Evolutionary conservation across 1,140 invertebrate species (phyloP), one percentile per base, ranked within the genome.

Genomic region (Drosophila santomea): DNA sequence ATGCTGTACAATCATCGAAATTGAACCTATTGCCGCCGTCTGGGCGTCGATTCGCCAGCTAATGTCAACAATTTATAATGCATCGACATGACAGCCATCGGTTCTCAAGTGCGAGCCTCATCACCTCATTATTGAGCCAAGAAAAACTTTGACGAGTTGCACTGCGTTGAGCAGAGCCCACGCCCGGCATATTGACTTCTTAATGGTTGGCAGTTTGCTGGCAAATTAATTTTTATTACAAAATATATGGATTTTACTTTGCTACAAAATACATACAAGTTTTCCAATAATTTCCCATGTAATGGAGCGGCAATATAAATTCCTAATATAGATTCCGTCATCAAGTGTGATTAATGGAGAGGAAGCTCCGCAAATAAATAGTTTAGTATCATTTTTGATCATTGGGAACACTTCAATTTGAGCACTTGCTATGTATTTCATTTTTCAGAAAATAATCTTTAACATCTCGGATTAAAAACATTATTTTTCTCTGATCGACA

Each of bases 61-160:
- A 85, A 86, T 85, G 75, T 89, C 80, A 83, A 89, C 72, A 83
- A 89, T 89, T 88, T 77, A 59, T 64, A 79, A 83, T 88, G 75
- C 79, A 86, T 79, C 66, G 71, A 57, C 56, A 28, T 72, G 68
- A 72, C 68, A 71, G 68, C 43, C 73, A 10, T 43, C 35, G 41
- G 43, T 39, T 52, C 35, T 52, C 48, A 66, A 69, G 71, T 59
- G 71, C 71, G 54, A 67, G 58, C 20, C 66, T 45, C 62, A 67
- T 69, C 67, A 66, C 43, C 64, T 15, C 64, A 69, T 71, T 43
- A 15, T 2, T 17, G 15, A 28, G 56, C 25, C 39, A 45, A 47
- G 61, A 28, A 68, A 69, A 25, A 7, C 41, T 43, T n/a, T 6
- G 47, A 59, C 17, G 72, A 41, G 52, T 2, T 55, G 61, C 45